Base-by-base conservation (phyloP, 2,797 vertebrate species). In the Coregonus suidteri region DNA sequence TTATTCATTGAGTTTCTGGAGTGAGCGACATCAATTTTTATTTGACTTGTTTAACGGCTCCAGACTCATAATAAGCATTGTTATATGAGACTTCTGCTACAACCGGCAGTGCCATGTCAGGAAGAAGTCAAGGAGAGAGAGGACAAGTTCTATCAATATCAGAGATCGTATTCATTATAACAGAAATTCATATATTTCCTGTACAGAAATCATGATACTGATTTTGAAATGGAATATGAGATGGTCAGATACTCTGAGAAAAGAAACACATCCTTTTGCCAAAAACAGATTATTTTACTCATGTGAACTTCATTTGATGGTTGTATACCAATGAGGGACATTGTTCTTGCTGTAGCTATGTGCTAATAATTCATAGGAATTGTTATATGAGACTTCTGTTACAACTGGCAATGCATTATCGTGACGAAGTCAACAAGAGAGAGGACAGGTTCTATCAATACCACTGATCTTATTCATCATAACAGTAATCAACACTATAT, bases 31-130 rank as follows among this genome's bases (percentile, higher is more conserved):
- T 93, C 86, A 90, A 92, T 91, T 80, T 93, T 94, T 91, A 93
- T 94, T 93, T 93, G 92, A 94, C 92, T 92, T 92, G 85, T 93
- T 94, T 93, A 94, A 93, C 91, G 89, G 88, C 85, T 83, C 88
- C 87, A 79, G 85, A 88, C 91, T 91, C 88, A 86, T 91, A 89
- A 90, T 92, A 93, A 88, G 89, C 89, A 91, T 92, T 90, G 93
- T 92, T 93, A 92, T 91, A 89, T 88, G 90, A 91, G 87, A 88
- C 81, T 87, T 84, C 84, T 68, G 81, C 87, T 87, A 81, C 78
- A 86, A 87, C 86, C 77, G 34, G 53, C 80, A 13, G 79, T 86
- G 89, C 87, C 88, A 90, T 86, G 89, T 91, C 88, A 85, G 89
- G 88, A 91, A 88, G 76, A 87, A 88, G 86, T 91, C 90, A 93